These are phyloP conservation scores for Xestobium rufovillosum DNA, from an alignment of 2,888 invertebrate species.

Conservation along the genomic window DNA sequence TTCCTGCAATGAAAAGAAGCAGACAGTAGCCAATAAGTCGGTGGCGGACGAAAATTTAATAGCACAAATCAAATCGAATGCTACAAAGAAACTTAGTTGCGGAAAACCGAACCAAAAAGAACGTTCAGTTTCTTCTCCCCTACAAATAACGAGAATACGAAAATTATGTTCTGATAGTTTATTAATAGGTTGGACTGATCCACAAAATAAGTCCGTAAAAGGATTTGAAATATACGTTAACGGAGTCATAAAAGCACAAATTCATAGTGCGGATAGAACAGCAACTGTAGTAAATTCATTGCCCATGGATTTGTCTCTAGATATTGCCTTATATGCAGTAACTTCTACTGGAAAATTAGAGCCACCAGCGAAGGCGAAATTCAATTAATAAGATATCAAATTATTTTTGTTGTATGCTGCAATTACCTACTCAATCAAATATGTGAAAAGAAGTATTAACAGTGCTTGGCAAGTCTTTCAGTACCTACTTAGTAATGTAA, in stretches of 20 bases:
- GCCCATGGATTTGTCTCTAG: slow-evolving; percentile 26
- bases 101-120: background rate
- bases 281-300: slow-evolving; percentile 31
- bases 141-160: slow-evolving; percentile 27
- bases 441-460: no score
- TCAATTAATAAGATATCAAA: no score
- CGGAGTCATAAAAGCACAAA: slow-evolving; percentile 28
- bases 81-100: background rate
- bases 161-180: slow-evolving; percentile 31
- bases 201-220: slow-evolving; percentile 20
- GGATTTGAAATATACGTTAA: slow-evolving; percentile 33
- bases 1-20: slow-evolving; percentile 1
- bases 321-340: slow-evolving; percentile 31
- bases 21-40: slow-evolving; percentile 12
- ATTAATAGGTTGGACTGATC: slow-evolving; percentile 31
- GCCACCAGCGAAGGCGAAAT: slow-evolving; percentile 33
- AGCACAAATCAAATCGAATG: no score
- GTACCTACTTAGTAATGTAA: no score
- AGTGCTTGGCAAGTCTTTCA: no score
- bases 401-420: no score
- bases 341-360: slow-evolving; percentile 28
- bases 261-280: slow-evolving; percentile 29
- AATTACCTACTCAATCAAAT: no score
- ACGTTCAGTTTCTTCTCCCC: slow-evolving; percentile 2
- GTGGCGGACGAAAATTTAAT: slow-evolving; percentile 10